Base-by-base conservation (phyloP, 2,888 invertebrate genomes). In the Cephus pulcher region DNA sequence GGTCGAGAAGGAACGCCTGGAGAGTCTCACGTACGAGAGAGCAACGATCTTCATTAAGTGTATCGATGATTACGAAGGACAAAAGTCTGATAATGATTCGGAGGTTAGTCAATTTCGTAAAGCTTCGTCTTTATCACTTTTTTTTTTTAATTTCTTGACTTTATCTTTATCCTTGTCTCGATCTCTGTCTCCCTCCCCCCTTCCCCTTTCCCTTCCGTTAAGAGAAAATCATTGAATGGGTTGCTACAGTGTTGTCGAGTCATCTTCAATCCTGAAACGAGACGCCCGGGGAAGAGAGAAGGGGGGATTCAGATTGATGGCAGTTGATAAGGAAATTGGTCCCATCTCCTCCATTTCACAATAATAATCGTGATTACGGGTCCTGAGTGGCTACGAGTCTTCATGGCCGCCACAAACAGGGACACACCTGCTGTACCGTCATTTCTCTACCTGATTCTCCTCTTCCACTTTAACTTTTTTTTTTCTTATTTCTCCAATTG, bases 1-100 rank as follows among this genome's bases (percentile, higher is more conserved):
- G 75, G 81, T 89, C 69, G 90, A 90, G 34, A 88, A 89, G 79
- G 91, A 91, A 79, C 86, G 89, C 4, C 79, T 90, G 76, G 89
- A 90, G 37, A 90, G 89, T 78, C 82, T 91, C 32, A 91, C 89
- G 79, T 91, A 91, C 79, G 90, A 91, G 12, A 87, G 89, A 75
- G 91, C 90, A 69, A 87, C 88, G 32, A 91, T 91, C 78, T 91
- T 89, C 80, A 88, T 91, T 71, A 89, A 90, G 75, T 90, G 87
- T 77, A 83, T 90, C 75, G 91, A 91, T 77, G 91, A 91, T 4
- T 87, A 81, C 76, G 91, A 90, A 30, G 90, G 89, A 1, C 81
- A 83, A 69, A 87, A 88, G 74, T 75, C 78, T 34, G 82, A 88
- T 80, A 86, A 84, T 75, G 84, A 86, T 75, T 79, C 75, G 68